A percentile compares a stretch with the other conserved stretches of the same genome.
Evolutionary conservation across 2,113 vertebrate genomes (phyloP).

Genomic region (Psophia crepitans): DNA sequence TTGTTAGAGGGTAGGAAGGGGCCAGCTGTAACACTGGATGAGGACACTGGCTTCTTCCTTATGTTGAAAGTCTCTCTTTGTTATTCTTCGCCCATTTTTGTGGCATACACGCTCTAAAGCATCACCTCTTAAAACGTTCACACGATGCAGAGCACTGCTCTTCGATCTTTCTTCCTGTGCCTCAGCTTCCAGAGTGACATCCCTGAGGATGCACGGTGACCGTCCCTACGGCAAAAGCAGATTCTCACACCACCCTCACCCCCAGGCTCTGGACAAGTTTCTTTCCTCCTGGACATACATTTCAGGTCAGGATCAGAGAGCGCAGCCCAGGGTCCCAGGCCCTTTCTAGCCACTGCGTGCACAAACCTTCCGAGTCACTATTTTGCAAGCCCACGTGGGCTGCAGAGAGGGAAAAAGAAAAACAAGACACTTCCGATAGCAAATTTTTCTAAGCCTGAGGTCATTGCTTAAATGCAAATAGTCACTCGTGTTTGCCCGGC

Average conservation of each 20-base stretch:
- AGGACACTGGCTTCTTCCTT: neutral
- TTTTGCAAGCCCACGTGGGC: neutral
- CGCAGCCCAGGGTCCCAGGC: neutral
- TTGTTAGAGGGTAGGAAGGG: neutral
- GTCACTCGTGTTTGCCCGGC: neutral
- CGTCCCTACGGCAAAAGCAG: neutral
- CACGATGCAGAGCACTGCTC: neutral
- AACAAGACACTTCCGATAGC: neutral
- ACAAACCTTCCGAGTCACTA: neutral
- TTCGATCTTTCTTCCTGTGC: neutral
- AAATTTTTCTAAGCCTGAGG: constrained; percentile 34
- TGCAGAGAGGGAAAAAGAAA: neutral
- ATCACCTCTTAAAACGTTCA: neutral
- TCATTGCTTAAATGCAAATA: constrained; percentile 20
- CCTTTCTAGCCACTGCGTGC: neutral
- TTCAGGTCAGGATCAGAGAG: neutral
- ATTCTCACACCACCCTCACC: neutral
- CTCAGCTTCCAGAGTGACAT: neutral
- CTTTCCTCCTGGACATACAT: neutral
- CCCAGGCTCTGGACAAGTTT: neutral
- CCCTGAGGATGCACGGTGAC: neutral
- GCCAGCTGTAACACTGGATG: neutral
- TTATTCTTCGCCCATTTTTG: neutral
- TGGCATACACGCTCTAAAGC: neutral
- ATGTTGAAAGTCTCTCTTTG: neutral